Evolutionary conservation across 1,140 invertebrate species (phyloP), one percentile per base, ranked within the genome.

Genomic region (Trachelipus rathkii): DNA sequence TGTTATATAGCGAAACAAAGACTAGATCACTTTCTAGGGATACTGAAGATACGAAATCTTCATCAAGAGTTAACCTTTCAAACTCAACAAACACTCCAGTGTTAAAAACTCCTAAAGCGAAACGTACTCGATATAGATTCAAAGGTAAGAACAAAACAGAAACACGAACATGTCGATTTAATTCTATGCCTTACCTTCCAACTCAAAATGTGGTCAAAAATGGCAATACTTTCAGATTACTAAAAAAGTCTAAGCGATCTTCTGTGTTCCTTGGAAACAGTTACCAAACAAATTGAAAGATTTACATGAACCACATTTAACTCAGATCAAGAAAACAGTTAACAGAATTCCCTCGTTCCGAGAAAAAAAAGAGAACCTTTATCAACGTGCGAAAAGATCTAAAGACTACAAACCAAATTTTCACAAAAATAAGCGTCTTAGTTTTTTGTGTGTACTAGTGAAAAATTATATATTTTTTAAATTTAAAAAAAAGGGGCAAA

Each of bases 221-320:
- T n/a, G 1, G 50, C 50, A 3, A 19, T 60, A 15, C 1, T 19
- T 19, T 60, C 19, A 60, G 50, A 8, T 8, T 60, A 15, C 8
- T 60, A n/a, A 15, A 60, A 60, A 60, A 60, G 50, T 60, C 19
- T 60, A 60, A 60, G 50, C 50, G 50, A 60, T 13, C 50, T 60
- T 60, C 50, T 4, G 19, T 60, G 8, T 60, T 60, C 50, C n/a
- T 2, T 60, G 11, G 50, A 60, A 60, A 19, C 50, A 2, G 19
- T 60, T 15, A 4, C 50, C 11, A 15, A 13, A 1, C 2, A 60
- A 60, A 19, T 60, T 60, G 50, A 60, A n/a, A 13, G 50, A 60
- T 33, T 33, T 33, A 33, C 33, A 33, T 6, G 33, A 33, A 33
- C 33, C 33, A 3, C 33, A 33, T 33, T 33, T 33, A n/a, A 33